Conservation (phyloP, 2,113 vertebrate species). For the Pongo abelii region DNA sequence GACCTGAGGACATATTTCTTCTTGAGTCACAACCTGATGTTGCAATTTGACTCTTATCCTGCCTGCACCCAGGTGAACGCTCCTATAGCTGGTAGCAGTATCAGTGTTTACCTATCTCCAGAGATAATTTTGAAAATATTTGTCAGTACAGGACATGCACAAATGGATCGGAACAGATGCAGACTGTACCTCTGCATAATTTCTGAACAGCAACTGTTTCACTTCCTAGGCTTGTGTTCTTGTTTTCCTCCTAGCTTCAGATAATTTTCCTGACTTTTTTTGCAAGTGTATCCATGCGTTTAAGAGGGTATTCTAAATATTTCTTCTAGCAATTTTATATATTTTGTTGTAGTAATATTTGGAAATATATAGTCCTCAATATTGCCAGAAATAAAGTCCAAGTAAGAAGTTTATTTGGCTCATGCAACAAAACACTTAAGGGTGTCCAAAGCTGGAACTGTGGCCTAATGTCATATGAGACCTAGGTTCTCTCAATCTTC, state of each 20-base stretch:
- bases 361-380: neutral
- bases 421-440: neutral
- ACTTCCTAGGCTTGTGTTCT: neutral
- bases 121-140: constrained; percentile 4
- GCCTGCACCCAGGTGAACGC: neutral
- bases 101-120: neutral
- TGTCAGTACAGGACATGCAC: neutral
- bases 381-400: neutral
- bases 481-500: neutral
- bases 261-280: constrained; percentile 3
- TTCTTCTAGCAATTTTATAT: neutral
- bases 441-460: neutral
- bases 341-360: neutral
- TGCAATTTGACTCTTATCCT: neutral
- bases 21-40: neutral
- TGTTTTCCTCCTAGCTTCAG: neutral
- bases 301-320: neutral
- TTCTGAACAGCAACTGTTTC: neutral
- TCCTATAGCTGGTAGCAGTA: neutral
- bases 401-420: neutral
- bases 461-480: neutral
- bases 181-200: neutral
- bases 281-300: neutral
- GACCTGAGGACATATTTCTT: neutral
- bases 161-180: neutral